Evolutionary conservation across 2,888 invertebrate genomes (phyloP), one percentile per base, ranked within the genome.

Genomic region (Microplitis manilae): DNA sequence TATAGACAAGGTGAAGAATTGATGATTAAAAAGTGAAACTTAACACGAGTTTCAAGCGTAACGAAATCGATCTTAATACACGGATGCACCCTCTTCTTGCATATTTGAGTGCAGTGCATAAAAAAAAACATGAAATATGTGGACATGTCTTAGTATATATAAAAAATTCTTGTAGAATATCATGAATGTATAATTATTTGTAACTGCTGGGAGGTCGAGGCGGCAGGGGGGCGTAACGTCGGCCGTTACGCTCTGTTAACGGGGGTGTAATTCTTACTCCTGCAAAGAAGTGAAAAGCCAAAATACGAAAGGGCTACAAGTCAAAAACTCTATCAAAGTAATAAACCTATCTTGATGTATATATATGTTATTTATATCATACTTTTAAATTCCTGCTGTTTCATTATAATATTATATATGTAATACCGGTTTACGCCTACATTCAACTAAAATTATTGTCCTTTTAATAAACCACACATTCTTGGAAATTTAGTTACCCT

Each of bases 101-200:
- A 72, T 40, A 72, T 62, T 39, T 62, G 38, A 61, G 38, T n/a
- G 6, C 15, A 39, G 15, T 8, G n/a, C 41, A 73, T 62, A 73
- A 73, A 17, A 50, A 62, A 40, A 30, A 20, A 50, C n/a, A 13
- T n/a, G 62, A 38, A 64, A 9, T 38, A 20, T 5, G 6, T 15
- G 17, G 20, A 72, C 6, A 40, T 15, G 61, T 30, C 15, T 38
- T 60, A 61, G 15, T 39, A 60, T 7, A 39, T n/a, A 68, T 41
- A n/a, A 20, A 20, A 65, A 64, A 61, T 38, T n/a, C 39, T 9
- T 17, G 70, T 78, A 79, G 82, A 85, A 84, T 82, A 79, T 81
- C 81, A 84, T 84, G 86, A 87, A 87, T 87, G 84, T 83, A 82
- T 87, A 87, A 87, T 87, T 85, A 85, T 84, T 85, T 81, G 80